Evolutionary conservation across 2,888 invertebrate species (phyloP).

Genomic region (Campaea margaritaria): DNA sequence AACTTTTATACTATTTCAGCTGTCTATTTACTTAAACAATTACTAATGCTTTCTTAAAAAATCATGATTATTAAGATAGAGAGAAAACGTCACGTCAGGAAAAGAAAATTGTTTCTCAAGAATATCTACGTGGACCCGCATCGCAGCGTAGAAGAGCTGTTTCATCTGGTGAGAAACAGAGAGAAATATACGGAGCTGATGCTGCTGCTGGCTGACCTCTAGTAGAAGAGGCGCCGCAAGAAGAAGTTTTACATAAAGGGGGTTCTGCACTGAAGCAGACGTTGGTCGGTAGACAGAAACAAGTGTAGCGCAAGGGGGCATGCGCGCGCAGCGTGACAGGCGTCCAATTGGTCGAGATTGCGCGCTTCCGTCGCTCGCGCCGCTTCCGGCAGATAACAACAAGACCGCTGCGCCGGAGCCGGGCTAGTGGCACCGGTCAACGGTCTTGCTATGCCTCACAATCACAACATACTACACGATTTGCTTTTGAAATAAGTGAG

Average conservation of each 20-base stretch:
- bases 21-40: no score
- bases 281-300: slow-evolving; percentile 22
- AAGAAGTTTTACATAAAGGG: neutral
- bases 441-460: slow-evolving; percentile 43
- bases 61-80: no score
- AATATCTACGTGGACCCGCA: no score
- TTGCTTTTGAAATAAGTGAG: neutral
- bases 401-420: slow-evolving; percentile 60
- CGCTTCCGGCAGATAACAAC: slow-evolving; percentile 81
- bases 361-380: slow-evolving; percentile 77
- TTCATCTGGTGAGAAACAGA: no score
- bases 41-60: no score
- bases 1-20: no score
- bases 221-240: no score
- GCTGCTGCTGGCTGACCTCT: no score
- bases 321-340: slow-evolving; percentile 78
- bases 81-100: no score
- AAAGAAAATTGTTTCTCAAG: no score
- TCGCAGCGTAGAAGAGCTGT: no score
- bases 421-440: slow-evolving; percentile 73
- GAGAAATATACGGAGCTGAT: no score
- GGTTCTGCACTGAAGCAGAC: neutral
- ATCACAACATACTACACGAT: neutral
- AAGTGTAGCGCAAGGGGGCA: slow-evolving; percentile 64
- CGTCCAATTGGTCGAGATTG: slow-evolving; percentile 84